phyloP scores from a whole-genome alignment of 2,797 vertebrate species.

The Gallinago solitaria region DNA sequence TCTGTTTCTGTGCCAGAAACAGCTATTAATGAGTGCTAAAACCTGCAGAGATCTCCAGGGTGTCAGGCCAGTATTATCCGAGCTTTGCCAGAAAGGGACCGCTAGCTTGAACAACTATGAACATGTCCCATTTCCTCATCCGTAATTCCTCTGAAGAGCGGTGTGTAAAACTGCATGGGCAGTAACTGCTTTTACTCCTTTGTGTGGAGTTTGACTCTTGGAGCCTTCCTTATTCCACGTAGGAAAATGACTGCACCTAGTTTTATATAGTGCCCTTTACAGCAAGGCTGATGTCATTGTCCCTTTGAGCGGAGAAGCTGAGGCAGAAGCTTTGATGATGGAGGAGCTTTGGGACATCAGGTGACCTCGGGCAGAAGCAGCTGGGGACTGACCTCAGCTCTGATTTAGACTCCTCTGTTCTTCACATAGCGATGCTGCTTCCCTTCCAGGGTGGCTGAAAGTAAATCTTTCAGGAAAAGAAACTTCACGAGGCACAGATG shows the following conservation, averaged over 20 bases:
- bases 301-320: not conserved
- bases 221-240: not conserved
- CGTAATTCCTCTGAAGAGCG: not conserved
- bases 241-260: not conserved
- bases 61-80: not conserved
- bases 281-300: not conserved
- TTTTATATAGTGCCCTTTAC: not conserved
- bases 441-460: not conserved
- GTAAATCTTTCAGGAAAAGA: not conserved
- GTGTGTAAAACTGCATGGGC: not conserved
- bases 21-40: constrained; percentile 49
- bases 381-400: not conserved
- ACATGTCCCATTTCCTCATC: not conserved
- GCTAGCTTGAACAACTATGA: not conserved
- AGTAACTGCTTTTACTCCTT: not conserved
- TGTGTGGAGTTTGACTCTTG: not conserved
- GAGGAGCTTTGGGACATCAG: not conserved
- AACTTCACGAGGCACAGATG: constrained; percentile 59
- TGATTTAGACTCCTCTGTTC: not conserved
- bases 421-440: not conserved
- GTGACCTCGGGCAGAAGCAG: not conserved
- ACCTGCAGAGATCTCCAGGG: constrained; percentile 8
- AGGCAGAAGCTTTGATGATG: not conserved
- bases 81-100: not conserved
- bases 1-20: constrained; percentile 29